phyloP scores from a whole-genome alignment of 1,140 invertebrate species.

The Pollicipes pollicipes region DNA sequence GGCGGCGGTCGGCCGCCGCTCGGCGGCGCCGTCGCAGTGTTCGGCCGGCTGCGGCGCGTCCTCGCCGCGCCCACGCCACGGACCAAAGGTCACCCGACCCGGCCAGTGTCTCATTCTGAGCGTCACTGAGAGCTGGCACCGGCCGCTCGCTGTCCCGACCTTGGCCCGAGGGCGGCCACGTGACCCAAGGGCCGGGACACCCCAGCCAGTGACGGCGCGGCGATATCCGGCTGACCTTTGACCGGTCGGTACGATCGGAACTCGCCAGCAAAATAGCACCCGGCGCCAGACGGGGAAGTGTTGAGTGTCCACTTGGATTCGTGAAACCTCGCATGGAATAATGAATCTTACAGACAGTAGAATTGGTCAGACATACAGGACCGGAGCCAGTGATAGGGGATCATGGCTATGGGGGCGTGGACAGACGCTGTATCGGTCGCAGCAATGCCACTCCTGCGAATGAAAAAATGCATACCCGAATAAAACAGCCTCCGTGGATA shows the following conservation, averaged over 20 bases:
- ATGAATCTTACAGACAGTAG: too few relatives aligned
- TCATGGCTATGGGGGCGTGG: too few relatives aligned
- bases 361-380: too few relatives aligned
- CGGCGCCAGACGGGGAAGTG: too few relatives aligned
- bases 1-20: neutral
- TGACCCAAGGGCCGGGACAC: neutral
- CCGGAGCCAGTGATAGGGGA: too few relatives aligned
- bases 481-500: too few relatives aligned
- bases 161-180: neutral
- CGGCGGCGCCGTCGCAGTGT: neutral
- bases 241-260: neutral
- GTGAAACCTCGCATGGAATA: too few relatives aligned
- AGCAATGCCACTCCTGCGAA: too few relatives aligned
- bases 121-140: neutral
- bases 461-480: too few relatives aligned
- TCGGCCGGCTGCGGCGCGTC: neutral
- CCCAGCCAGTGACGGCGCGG: neutral
- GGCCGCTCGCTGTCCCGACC: too few relatives aligned
- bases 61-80: neutral
- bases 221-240: neutral
- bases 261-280: neutral
- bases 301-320: too few relatives aligned
- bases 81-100: neutral
- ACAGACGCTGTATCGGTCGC: too few relatives aligned
- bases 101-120: neutral